A percentile compares a stretch with the other conserved stretches of the same genome.
These are phyloP conservation scores for Anoplophora glabripennis DNA, from an alignment of 1,140 invertebrate species.

Conservation along the genomic window DNA sequence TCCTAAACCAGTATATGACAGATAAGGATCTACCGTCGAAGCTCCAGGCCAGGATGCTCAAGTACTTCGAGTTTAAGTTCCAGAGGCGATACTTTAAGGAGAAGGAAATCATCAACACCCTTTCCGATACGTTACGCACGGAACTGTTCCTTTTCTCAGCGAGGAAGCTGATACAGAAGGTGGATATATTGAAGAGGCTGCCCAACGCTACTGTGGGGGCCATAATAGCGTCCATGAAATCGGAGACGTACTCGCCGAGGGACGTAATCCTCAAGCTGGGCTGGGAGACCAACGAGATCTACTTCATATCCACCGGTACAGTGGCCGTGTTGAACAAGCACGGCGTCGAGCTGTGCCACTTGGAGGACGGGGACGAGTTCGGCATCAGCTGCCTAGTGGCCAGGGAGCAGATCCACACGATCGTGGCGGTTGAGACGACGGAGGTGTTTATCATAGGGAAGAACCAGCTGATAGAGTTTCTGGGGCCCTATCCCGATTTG, in stretches of 20 bases:
- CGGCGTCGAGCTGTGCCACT: slow-evolving; percentile 15
- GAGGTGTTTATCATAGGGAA: slow-evolving; percentile 11
- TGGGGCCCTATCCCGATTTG: no score
- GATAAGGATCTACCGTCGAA: slow-evolving; percentile 16
- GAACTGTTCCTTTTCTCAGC: slow-evolving; percentile 50
- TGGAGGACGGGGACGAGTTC: slow-evolving; percentile 26
- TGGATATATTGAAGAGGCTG: slow-evolving; percentile 47
- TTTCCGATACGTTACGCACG: slow-evolving; percentile 34
- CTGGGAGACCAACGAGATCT: slow-evolving; percentile 46
- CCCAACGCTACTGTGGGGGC: slow-evolving; percentile 37
- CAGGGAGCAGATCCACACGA: not conserved
- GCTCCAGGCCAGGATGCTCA: slow-evolving; percentile 13
- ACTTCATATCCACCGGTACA: slow-evolving; percentile 52
- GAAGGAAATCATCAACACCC: slow-evolving; percentile 22
- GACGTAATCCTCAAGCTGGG: slow-evolving; percentile 50
- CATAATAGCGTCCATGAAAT: slow-evolving; percentile 41
- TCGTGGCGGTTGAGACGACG: slow-evolving; percentile 22
- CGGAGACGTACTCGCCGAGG: slow-evolving; percentile 50
- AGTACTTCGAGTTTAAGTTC: slow-evolving; percentile 20
- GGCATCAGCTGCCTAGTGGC: slow-evolving; percentile 13
- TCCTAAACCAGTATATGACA: slow-evolving; percentile 20
- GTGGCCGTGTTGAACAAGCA: slow-evolving; percentile 44
- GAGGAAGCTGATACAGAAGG: slow-evolving; percentile 44
- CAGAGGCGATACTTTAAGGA: slow-evolving; percentile 26
- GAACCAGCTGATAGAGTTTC: no score